Base-by-base conservation (phyloP, 2,797 vertebrate species). In the Muscicapa comitata region DNA sequence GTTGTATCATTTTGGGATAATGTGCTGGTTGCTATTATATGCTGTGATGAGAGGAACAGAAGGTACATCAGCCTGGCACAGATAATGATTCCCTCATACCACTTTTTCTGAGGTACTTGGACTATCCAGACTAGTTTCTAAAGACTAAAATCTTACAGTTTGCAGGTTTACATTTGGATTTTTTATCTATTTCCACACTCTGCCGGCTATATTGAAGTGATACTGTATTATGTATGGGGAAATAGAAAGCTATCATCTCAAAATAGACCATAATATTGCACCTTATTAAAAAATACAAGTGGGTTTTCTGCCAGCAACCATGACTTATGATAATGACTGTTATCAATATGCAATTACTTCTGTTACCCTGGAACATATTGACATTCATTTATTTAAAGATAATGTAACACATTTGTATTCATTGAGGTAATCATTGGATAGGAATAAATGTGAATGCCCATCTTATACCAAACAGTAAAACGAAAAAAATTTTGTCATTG, bases 331-430 rank as follows among this genome's bases (percentile, higher is more conserved):
- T 97, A 97, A 98, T 97, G 95, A 96, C 96, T 97, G 90, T 97
- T 98, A 98, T 97, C 98, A 97, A 97, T 97, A 97, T 95, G 93
- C 96, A 98, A 97, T 98, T 98, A 98, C 92, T 97, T 97, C 88
- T 95, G 91, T 97, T 98, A 97, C 96, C 93, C 96, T 95, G 77
- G 94, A 97, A 97, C 94, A 96, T 97, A 97, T 61, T 98, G 97
- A 95, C 91, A 97, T 97, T 97, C 96, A 97, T 97, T 97, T 96
- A 97, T 97, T 97, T 98, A 97, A 98, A 96, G 88, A 96, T 97
- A 98, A 97, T 97, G 80, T 96, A 97, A 90, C 87, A 86, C 95
- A 98, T 97, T 98, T 98, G 86, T 97, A 98, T 98, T 98, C 97
- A 97, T 92, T 96, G 97, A 97, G 66, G 90, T 96, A 97, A 97